phyloP scores from a whole-genome alignment of 2,888 invertebrate genomes.

The Andrena praecox region DNA sequence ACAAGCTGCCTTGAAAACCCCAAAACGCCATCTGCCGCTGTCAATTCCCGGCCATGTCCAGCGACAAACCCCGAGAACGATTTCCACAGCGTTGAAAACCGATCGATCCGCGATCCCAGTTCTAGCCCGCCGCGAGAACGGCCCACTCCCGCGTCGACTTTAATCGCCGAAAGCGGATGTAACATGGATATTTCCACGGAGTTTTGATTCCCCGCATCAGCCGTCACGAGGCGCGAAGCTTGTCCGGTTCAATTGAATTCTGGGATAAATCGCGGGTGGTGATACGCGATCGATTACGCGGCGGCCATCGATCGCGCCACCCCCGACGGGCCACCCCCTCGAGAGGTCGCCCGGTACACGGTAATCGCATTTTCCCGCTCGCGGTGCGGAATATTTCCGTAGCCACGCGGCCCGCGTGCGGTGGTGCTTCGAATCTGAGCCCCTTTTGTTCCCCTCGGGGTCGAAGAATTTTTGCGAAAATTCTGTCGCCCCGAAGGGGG shows the following conservation, averaged over 20 bases:
- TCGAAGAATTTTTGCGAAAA: too few species aligned
- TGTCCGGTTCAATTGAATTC: neutral
- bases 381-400: constrained; percentile 5
- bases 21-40: too few species aligned
- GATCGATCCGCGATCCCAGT: too few species aligned
- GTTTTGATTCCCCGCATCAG: constrained; percentile 17
- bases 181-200: constrained; percentile 11
- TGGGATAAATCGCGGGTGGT: neutral
- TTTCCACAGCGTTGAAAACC: too few species aligned
- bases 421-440: too few species aligned
- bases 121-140: too few species aligned
- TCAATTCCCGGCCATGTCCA: too few species aligned
- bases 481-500: too few species aligned
- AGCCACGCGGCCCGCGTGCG: too few species aligned
- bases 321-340: neutral
- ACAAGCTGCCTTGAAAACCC: too few species aligned
- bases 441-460: too few species aligned
- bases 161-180: neutral
- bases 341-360: constrained; percentile 14
- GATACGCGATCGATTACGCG: neutral
- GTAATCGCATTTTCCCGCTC: constrained; percentile 17
- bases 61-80: too few species aligned
- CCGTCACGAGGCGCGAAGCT: neutral
- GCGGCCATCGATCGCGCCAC: neutral
- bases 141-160: neutral